phyloP scores from a whole-genome alignment of 1,140 invertebrate genomes.

The Macrotrachela quadricornifera region DNA sequence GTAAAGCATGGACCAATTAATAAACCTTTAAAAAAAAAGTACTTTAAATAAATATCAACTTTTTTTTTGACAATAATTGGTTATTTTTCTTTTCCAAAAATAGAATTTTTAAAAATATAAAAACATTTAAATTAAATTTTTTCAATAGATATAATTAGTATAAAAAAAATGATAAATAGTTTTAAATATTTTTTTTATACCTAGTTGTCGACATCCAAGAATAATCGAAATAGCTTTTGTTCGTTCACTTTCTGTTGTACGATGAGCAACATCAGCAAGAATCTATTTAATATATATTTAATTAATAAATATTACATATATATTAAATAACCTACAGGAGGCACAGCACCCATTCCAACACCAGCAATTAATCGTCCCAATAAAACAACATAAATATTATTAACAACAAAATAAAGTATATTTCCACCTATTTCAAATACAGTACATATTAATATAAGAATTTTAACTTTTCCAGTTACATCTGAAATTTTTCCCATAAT shows the following conservation, averaged over 20 bases:
- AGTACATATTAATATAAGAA: constrained; percentile 12
- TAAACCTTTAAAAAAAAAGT: not conserved
- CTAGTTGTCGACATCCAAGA: constrained; percentile 13
- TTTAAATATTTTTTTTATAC: too few species aligned
- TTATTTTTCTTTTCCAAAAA: too few species aligned
- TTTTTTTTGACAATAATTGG: too few species aligned
- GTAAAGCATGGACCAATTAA: not conserved
- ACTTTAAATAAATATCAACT: too few species aligned
- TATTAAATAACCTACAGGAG: not conserved
- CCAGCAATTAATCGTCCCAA: constrained; percentile 12
- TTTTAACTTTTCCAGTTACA: constrained; percentile 9
- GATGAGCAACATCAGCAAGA: constrained; percentile 12
- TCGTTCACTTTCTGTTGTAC: constrained; percentile 12
- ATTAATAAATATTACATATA: too few species aligned
- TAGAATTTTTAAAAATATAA: too few species aligned
- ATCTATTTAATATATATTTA: too few species aligned
- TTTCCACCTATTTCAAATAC: constrained; percentile 12
- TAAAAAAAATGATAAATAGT: too few species aligned
- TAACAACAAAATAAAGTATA: constrained; percentile 13
- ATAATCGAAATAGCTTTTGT: constrained; percentile 12
- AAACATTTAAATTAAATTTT: too few species aligned
- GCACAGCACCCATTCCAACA: constrained; percentile 5
- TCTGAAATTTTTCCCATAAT: constrained; percentile 13
- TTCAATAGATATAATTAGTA: too few species aligned
- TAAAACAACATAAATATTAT: constrained; percentile 11